Percentiles rank a stretch among this genome's conserved stretches.
Evolutionary conservation across 2,113 vertebrate species (phyloP).

Genomic region (Tichodroma muraria): DNA sequence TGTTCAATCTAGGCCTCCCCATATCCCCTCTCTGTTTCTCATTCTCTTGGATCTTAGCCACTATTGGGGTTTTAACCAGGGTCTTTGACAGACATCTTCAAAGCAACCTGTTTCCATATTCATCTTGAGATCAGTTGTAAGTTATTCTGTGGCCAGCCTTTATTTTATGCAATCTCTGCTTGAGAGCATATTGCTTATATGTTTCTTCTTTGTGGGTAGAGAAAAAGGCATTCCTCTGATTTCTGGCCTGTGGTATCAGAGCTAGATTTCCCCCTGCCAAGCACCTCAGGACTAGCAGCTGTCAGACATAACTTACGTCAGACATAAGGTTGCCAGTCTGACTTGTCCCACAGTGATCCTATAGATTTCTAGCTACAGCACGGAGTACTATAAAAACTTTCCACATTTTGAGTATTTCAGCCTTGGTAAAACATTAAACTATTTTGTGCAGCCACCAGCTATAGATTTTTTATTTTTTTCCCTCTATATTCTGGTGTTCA

Average conservation of each 20-base stretch:
- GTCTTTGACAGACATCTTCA: neutral
- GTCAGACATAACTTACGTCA: slow-evolving; percentile 9
- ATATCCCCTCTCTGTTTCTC: neutral
- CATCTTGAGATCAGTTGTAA: neutral
- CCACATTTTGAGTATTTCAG: neutral
- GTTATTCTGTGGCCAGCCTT: neutral
- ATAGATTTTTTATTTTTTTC: neutral
- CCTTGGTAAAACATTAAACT: neutral
- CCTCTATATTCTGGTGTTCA: neutral
- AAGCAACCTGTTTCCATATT: slow-evolving; percentile 27
- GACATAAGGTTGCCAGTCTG: neutral
- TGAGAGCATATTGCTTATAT: neutral
- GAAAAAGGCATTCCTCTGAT: slow-evolving; percentile 39
- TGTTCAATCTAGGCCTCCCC: neutral
- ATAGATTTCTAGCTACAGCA: neutral
- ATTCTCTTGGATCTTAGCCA: neutral
- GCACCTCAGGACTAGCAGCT: slow-evolving; percentile 19
- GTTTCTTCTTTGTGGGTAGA: slow-evolving; percentile 22
- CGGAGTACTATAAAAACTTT: neutral
- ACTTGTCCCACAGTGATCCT: neutral
- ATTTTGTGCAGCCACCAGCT: neutral
- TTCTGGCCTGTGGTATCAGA: slow-evolving; percentile 7
- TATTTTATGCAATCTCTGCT: neutral
- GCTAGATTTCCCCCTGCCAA: neutral
- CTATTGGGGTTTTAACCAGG: neutral